Percentiles rank a stretch among this genome's conserved stretches.
These are phyloP conservation scores for Corynorhinus townsendii DNA, from an alignment of 2,113 vertebrate species.

Conservation along the genomic window DNA sequence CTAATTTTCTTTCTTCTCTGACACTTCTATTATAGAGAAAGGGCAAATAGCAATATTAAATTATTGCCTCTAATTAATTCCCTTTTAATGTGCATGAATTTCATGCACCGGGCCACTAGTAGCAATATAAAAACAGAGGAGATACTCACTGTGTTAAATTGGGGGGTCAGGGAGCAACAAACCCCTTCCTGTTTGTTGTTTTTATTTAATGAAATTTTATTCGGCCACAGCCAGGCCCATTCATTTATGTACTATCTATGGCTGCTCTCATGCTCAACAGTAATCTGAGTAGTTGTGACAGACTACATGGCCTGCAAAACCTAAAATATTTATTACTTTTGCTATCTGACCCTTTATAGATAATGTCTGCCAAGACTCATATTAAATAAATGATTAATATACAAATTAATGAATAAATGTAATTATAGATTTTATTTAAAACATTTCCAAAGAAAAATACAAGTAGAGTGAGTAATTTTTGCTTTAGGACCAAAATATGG, in stretches of 20 bases:
- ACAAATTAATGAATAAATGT: not conserved
- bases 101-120: too few relatives aligned
- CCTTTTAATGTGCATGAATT: too few relatives aligned
- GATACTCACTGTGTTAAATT: not conserved
- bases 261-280: not conserved
- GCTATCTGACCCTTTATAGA: not conserved
- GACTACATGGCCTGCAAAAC: not conserved
- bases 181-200: not conserved
- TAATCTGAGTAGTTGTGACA: not conserved
- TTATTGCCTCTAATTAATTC: too few relatives aligned
- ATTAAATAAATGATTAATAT: not conserved
- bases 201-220: conserved; percentile 7
- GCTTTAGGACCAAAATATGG: not conserved
- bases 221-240: not conserved
- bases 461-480: not conserved
- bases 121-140: not conserved
- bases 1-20: too few relatives aligned
- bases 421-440: not conserved
- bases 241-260: not conserved
- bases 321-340: not conserved
- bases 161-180: not conserved
- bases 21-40: too few relatives aligned
- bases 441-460: not conserved
- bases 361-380: not conserved
- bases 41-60: too few relatives aligned